phyloP scores from a whole-genome alignment of 2,888 invertebrate genomes.

The Unio delphinus region DNA sequence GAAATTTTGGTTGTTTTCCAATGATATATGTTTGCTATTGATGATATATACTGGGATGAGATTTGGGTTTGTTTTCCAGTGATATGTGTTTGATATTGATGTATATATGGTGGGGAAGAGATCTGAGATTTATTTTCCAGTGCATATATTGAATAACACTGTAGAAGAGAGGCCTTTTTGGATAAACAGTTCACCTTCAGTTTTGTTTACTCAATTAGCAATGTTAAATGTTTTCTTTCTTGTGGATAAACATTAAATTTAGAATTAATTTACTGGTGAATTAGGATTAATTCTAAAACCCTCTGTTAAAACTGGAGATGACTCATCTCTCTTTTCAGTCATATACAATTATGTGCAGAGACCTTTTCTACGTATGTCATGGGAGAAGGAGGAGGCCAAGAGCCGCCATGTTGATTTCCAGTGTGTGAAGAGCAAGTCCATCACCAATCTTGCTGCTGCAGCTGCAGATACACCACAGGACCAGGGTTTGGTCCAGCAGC shows the following conservation, averaged over 20 bases:
- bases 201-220: too few species aligned
- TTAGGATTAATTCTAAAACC: background rate
- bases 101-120: too few species aligned
- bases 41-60: too few species aligned
- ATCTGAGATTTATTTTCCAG: too few species aligned
- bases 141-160: too few species aligned
- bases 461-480: constrained; percentile 88
- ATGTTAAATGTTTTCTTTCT: too few species aligned
- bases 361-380: constrained; percentile 98
- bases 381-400: constrained; percentile 99
- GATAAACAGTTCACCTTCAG: too few species aligned
- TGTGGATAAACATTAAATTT: background rate
- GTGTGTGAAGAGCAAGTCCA: constrained; percentile 97
- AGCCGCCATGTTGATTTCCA: constrained; percentile 99
- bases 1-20: too few species aligned
- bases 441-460: constrained; percentile 92
- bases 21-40: too few species aligned
- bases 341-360: constrained; percentile 99
- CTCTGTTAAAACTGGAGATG: background rate
- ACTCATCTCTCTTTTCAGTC: constrained; percentile 73
- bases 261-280: background rate
- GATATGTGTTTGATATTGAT: too few species aligned
- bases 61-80: too few species aligned
- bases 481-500: constrained; percentile 43
- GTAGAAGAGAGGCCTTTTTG: too few species aligned